Conservation (phyloP, 2,888 invertebrate species). For the Hedya salicella region DNA sequence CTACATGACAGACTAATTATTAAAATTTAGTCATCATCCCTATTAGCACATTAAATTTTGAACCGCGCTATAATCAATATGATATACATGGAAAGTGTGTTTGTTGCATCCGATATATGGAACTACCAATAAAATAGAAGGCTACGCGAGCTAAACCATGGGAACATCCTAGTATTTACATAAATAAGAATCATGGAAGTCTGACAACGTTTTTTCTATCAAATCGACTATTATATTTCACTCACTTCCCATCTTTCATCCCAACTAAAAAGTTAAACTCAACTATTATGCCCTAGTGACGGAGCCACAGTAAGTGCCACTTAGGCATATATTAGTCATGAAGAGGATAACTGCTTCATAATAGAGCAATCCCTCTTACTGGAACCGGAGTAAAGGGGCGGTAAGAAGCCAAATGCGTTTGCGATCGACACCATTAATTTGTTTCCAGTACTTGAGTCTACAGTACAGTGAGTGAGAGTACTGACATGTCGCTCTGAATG, state of each 20-base stretch:
- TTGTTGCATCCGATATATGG: no score
- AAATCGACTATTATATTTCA: no score
- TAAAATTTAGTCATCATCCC: no score
- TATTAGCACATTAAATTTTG: no score
- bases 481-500: neutral
- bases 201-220: no score
- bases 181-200: no score
- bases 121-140: no score
- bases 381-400: constrained; percentile 27
- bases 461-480: neutral
- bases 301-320: constrained; percentile 16
- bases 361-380: constrained; percentile 39
- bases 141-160: no score
- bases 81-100: no score
- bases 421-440: constrained; percentile 20
- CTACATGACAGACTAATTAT: no score
- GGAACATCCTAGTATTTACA: no score
- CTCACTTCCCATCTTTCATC: neutral
- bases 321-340: constrained; percentile 32
- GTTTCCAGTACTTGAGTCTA: constrained; percentile 16
- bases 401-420: constrained; percentile 35
- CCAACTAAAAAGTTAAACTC: neutral
- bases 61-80: no score
- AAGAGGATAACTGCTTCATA: constrained; percentile 36
- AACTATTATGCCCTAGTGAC: neutral